Base-by-base conservation (phyloP, 2,113 vertebrate species). In the Aegithalos caudatus region DNA sequence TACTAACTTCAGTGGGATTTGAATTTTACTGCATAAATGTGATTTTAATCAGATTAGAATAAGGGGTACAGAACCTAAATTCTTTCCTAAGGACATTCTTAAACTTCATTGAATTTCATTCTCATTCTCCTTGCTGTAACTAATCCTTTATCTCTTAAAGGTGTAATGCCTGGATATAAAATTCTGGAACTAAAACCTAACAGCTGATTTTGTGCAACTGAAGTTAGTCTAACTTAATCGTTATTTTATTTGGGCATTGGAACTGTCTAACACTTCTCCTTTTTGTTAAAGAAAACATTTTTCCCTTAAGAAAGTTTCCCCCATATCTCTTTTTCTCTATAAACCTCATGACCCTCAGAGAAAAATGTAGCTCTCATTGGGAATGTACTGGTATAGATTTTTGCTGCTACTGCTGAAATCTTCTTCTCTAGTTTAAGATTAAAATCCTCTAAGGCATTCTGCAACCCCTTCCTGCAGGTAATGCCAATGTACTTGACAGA, bases 371-470 rank as follows among this genome's bases (percentile, higher is more conserved):
- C 66, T 96, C 42, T 95, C 62, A 60, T 66, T 94, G 57, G 79
- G 50, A 94, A 93, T 88, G 24, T 97, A 86, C 83, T 82, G 51
- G 44, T 88, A 62, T 60, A 88, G 72, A 78, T 95, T 90, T 95
- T 95, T 95, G 92, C 92, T 95, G 90, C 93, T 96, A 71, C 62
- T 95, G 92, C 73, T 91, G 66, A 93, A 96, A 87, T 90, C 74
- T 66, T 79, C 28, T 69, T 77, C 31, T 86, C 14, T 70, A 44
- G 22, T 85, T 82, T 80, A 69, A 72, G 44, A 73, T 56, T 45
- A 40, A 79, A 85, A 88, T 69, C 83, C 21, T 88, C 48, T 31
- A 38, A 80, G 76, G 61, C 57, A 83, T 81, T 89, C 69, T 84
- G 57, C 78, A 90, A 57, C 74, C 11, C 13, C 15, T 62, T 88